Percentiles rank a stretch among this genome's conserved stretches.
Conservation (phyloP, 2,113 vertebrate species). For the Paraplagusia blochii region DNA sequence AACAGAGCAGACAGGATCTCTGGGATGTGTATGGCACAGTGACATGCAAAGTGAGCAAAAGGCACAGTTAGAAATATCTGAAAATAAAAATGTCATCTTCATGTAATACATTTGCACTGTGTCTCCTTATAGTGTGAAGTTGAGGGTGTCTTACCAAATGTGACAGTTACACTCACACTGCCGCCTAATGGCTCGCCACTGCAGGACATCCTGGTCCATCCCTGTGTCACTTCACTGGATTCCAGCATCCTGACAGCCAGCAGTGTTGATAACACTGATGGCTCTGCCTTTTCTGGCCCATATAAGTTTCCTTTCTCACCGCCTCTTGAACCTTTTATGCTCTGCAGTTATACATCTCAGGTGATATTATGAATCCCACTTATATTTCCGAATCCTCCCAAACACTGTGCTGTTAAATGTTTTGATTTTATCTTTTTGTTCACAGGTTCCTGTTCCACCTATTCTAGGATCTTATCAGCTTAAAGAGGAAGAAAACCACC, state of each 20-base stretch:
- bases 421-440: conserved; percentile 1
- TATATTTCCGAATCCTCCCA: neutral
- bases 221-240: conserved; percentile 88
- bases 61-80: neutral
- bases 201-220: conserved; percentile 89
- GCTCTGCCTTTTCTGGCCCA: conserved; percentile 86
- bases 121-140: conserved; percentile 83
- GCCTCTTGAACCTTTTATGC: conserved; percentile 86
- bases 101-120: neutral
- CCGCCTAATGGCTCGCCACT: conserved; percentile 88
- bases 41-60: conserved; percentile 84
- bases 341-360: conserved; percentile 93
- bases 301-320: conserved; percentile 94
- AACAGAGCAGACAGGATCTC: conserved; percentile 78
- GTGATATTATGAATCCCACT: conserved; percentile 57
- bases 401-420: neutral
- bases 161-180: conserved; percentile 85
- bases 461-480: conserved; percentile 89
- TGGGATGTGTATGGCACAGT: conserved; percentile 92
- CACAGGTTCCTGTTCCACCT: conserved; percentile 89
- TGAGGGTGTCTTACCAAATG: conserved; percentile 86
- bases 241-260: conserved; percentile 84
- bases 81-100: neutral
- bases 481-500: conserved; percentile 79
- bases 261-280: conserved; percentile 80